Conservation (phyloP, 2,797 vertebrate genomes). For the Coregonus suidteri region DNA sequence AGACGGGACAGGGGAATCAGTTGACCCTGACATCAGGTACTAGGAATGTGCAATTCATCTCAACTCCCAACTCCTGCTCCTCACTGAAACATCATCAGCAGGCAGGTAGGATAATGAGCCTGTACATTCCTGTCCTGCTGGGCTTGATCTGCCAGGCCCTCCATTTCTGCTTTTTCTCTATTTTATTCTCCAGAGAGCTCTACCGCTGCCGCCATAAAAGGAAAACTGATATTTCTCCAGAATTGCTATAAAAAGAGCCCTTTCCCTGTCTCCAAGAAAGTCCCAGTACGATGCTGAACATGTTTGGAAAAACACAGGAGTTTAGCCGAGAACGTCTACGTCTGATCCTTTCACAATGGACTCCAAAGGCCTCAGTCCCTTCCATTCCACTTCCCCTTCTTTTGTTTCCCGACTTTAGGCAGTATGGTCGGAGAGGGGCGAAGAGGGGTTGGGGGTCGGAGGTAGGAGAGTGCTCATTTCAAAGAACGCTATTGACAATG, state of each 20-base stretch:
- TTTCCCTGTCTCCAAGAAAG: slow-evolving; percentile 58
- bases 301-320: slow-evolving; percentile 41
- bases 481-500: slow-evolving; percentile 13
- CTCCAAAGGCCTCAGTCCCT: slow-evolving; percentile 14
- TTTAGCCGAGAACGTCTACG: slow-evolving; percentile 26
- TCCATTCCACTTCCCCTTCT: slow-evolving; percentile 40
- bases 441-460: not conserved
- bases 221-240: slow-evolving; percentile 43
- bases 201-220: slow-evolving; percentile 59
- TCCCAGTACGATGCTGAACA: slow-evolving; percentile 29
- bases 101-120: slow-evolving; percentile 43
- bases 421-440: not conserved
- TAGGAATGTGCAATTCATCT: slow-evolving; percentile 48
- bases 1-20: not conserved
- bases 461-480: not conserved
- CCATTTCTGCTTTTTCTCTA: slow-evolving; percentile 12
- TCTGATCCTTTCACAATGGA: slow-evolving; percentile 42
- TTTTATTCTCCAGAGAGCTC: not conserved
- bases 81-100: slow-evolving; percentile 36
- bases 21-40: slow-evolving; percentile 52
- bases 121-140: slow-evolving; percentile 28
- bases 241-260: slow-evolving; percentile 22
- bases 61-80: slow-evolving; percentile 1
- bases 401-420: slow-evolving; percentile 17
- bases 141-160: slow-evolving; percentile 31